Evolutionary conservation across 2,113 vertebrate species (phyloP), one percentile per base, ranked within the genome.

Genomic region (Lophura nycthemera): DNA sequence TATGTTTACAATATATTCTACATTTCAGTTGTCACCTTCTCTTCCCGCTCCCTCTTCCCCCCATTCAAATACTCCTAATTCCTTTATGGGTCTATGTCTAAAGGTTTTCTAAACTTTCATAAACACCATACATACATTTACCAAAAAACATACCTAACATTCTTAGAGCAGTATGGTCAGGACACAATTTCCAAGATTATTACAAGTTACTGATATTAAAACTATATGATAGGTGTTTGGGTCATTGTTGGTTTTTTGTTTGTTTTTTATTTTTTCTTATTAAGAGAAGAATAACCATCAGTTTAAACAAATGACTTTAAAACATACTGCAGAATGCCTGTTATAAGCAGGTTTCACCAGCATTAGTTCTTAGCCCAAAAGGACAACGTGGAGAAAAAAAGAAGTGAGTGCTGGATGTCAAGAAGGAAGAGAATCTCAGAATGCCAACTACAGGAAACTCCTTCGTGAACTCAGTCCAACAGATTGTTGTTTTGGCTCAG

Each of bases 101-200:
- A 98, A 95, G 97, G 93, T 98, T 97, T 98, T 98, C 98, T 93
- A 98, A 97, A 97, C 97, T 97, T 98, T 93, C 97, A 98, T 97
- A 98, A 97, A 98, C 95, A 98, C 97, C 98, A 95, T 98, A 99
- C 98, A 98, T 96, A 98, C 98, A 98, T 97, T 97, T 97, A 98
- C 96, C 95, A 97, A 97, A 98, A 98, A 98, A 98, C 97, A 98
- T 97, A 98, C 97, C 98, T 98, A 98, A 98, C 97, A 97, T 95
- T 97, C 97, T 98, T 97, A 97, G 96, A 97, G 97, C 96, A 97
- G 96, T 97, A 97, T 91, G 95, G 98, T 97, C 97, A 98, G 97
- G 97, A 98, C 97, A 98, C 97, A 97, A 72, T 95, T 98, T 97
- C 97, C 98, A 96, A 98, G 97, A 97, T 97, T 96, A 97, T 93